These are phyloP conservation scores for Scotopteryx bipunctaria DNA, from an alignment of 2,888 invertebrate genomes.

Conservation along the genomic window DNA sequence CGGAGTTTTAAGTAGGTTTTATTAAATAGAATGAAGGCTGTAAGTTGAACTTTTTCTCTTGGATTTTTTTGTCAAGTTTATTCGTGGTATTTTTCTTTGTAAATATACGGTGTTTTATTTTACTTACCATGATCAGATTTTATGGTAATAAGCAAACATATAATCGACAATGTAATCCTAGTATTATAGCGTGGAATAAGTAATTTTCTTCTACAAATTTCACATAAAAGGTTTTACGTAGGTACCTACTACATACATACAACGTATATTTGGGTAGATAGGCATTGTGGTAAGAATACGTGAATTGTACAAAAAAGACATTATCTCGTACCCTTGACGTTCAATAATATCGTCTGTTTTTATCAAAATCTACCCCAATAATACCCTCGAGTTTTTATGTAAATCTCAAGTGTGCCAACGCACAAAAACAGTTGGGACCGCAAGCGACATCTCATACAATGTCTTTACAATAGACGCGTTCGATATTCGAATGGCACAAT, in stretches of 20 bases:
- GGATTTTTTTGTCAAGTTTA: neutral
- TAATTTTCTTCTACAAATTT: no score
- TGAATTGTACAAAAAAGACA: slow-evolving; percentile 2
- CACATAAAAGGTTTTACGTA: no score
- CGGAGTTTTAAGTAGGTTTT: slow-evolving; percentile 9
- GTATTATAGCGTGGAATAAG: no score
- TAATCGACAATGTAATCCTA: no score
- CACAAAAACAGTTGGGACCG: slow-evolving; percentile 40
- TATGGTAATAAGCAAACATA: no score
- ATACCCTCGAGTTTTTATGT: slow-evolving; percentile 25
- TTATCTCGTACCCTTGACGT: slow-evolving; percentile 9
- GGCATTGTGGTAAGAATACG: neutral
- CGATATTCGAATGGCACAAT: slow-evolving; percentile 60
- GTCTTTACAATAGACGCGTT: slow-evolving; percentile 43
- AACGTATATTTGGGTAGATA: no score
- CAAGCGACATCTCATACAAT: slow-evolving; percentile 64
- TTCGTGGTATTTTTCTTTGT: no score
- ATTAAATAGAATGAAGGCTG: slow-evolving; percentile 2
- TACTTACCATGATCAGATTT: no score
- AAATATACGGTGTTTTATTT: no score
- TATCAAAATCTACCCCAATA: slow-evolving; percentile 20
- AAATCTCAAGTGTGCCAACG: slow-evolving; percentile 23
- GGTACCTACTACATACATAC: no score
- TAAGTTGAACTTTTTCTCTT: slow-evolving; percentile 3
- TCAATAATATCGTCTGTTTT: slow-evolving; percentile 14